These are phyloP conservation scores for Andricus grossulariae DNA, from an alignment of 1,140 invertebrate genomes.

Conservation along the genomic window DNA sequence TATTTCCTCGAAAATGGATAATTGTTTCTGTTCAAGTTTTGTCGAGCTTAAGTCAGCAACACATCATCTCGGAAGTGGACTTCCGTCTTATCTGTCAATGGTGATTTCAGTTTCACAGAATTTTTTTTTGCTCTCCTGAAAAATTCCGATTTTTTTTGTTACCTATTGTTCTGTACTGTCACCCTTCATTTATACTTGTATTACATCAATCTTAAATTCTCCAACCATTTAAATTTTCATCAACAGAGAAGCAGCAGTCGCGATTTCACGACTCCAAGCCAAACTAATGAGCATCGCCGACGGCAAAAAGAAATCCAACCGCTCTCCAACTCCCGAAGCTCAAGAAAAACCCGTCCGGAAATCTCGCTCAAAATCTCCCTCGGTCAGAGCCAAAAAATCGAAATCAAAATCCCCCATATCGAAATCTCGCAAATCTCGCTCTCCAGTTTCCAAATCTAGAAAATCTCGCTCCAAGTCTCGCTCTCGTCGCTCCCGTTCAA, in stretches of 20 bases:
- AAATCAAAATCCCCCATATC: conserved; percentile 66
- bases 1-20: too few species aligned
- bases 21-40: too few species aligned
- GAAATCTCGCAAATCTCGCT: conserved; percentile 65
- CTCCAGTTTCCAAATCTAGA: conserved; percentile 59
- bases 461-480: conserved; percentile 63
- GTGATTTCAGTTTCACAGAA: too few species aligned
- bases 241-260: conserved; percentile 72
- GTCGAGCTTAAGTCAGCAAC: too few species aligned
- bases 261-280: conserved; percentile 78
- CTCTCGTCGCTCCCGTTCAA: conserved; percentile 54
- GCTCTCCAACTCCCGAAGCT: conserved; percentile 67
- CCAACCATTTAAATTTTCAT: conserved; percentile 34
- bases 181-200: background rate
- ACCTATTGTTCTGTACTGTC: too few species aligned
- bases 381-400: conserved; percentile 61
- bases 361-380: conserved; percentile 67
- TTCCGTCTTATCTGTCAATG: too few species aligned
- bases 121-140: too few species aligned
- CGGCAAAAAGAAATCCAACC: conserved; percentile 72
- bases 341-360: conserved; percentile 61
- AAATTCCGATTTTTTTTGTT: too few species aligned
- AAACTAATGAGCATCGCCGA: conserved; percentile 79
- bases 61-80: too few species aligned
- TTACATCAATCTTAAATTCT: background rate